Percentiles rank a stretch among this genome's conserved stretches.
phyloP scores from a whole-genome alignment of 2,113 vertebrate genomes.

The Amphilophus citrinellus region DNA sequence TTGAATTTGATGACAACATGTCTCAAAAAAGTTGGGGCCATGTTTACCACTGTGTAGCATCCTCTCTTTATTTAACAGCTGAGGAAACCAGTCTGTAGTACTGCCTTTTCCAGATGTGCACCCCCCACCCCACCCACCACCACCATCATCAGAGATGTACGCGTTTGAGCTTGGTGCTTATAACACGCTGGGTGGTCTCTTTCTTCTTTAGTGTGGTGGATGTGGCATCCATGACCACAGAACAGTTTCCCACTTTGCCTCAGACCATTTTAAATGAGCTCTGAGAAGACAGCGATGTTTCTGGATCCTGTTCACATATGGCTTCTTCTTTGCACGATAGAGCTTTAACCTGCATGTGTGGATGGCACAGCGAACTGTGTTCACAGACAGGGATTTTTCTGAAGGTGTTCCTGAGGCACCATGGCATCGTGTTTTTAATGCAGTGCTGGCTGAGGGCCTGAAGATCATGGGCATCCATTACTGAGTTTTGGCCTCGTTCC shows the following conservation, averaged over 20 bases:
- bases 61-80: neutral
- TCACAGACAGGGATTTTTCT: neutral
- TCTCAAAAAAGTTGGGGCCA: neutral
- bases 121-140: no score
- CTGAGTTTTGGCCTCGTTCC: neutral
- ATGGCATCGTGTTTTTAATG: neutral
- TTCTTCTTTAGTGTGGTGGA: neutral
- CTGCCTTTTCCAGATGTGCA: neutral
- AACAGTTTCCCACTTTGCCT: neutral
- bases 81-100: neutral
- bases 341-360: neutral
- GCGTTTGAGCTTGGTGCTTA: neutral
- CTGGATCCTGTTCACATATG: neutral
- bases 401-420: neutral
- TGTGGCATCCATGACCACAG: neutral
- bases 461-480: neutral
- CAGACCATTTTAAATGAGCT: neutral
- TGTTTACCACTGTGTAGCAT: no score
- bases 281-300: neutral
- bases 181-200: neutral
- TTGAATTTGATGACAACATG: no score
- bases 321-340: neutral
- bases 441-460: neutral
- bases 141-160: neutral
- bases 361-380: neutral